phyloP scores from a whole-genome alignment of 2,113 vertebrate genomes.

The Meles meles region DNA sequence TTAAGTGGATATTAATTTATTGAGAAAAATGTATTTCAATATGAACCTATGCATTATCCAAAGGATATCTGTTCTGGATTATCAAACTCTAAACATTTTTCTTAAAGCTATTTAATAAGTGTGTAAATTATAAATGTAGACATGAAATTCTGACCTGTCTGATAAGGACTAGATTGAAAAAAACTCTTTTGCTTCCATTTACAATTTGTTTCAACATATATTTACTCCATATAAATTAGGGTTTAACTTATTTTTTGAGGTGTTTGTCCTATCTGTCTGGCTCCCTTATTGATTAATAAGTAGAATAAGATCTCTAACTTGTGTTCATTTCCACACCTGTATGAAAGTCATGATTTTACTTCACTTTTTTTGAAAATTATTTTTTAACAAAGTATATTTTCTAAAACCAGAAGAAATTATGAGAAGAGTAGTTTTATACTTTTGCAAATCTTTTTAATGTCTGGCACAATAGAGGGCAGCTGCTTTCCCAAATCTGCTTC shows the following conservation, averaged over 20 bases:
- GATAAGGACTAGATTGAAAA: background rate
- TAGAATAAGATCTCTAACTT: background rate
- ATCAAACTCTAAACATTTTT: background rate
- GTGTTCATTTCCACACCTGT: background rate
- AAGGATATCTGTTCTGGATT: background rate
- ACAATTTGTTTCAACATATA: background rate
- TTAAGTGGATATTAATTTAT: background rate
- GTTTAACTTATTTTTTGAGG: constrained; percentile 16
- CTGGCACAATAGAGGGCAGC: constrained; percentile 35
- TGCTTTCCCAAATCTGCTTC: constrained; percentile 26
- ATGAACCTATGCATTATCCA: background rate
- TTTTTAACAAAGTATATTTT: constrained; percentile 1
- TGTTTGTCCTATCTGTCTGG: background rate
- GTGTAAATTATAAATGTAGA: background rate
- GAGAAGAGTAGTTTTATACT: background rate
- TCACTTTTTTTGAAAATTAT: background rate
- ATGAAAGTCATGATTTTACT: background rate
- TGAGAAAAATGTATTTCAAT: background rate
- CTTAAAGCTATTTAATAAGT: background rate
- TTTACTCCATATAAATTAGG: background rate
- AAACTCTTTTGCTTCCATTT: background rate
- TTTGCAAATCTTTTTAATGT: constrained; percentile 42
- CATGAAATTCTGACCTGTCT: background rate
- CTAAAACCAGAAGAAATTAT: background rate
- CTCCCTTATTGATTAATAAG: background rate